Conservation (phyloP, 2,113 vertebrate genomes). For the human (Homo sapiens) region GRCh38 chr5:158249001-158249500, state of each 20-base stretch:
- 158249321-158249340: background rate
- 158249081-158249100: too few relatives aligned
- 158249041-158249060: too few relatives aligned
- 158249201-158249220: too few relatives aligned
- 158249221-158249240: background rate
- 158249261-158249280: background rate
- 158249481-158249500: background rate
- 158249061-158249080: too few relatives aligned
- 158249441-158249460: background rate
- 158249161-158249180: too few relatives aligned
- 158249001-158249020: too few relatives aligned
- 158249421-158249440: background rate
- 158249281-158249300: constrained; percentile 41
- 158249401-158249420: background rate
- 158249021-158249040: too few relatives aligned
- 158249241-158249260: constrained; percentile 21
- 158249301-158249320: background rate
- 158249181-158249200: too few relatives aligned
- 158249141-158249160: too few relatives aligned
- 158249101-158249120: too few relatives aligned
- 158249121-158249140: too few relatives aligned
- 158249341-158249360: background rate
- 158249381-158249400: background rate
- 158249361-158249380: background rate
- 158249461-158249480: background rate